Percentiles rank a stretch among this genome's conserved stretches.
Conservation (phyloP, 2,113 vertebrate genomes). For the Ia io region DNA sequence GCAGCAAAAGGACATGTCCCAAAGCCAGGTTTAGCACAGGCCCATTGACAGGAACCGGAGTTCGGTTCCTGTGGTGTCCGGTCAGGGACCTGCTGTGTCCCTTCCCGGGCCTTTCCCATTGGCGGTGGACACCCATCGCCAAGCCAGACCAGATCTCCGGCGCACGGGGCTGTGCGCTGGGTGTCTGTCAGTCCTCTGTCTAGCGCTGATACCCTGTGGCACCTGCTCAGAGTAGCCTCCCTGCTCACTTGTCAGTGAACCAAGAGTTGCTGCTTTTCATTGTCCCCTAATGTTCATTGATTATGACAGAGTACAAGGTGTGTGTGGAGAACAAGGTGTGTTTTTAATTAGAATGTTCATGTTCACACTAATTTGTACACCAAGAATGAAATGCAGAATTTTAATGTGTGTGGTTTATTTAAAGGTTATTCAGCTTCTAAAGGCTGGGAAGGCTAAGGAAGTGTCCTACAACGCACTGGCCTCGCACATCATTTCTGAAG, state of each 20-base stretch:
- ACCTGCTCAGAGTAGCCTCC: no score
- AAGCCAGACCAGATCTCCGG: no score
- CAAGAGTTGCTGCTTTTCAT: background rate
- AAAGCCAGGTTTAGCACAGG: background rate
- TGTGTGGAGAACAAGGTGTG: background rate
- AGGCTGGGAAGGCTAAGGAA: slow-evolving; percentile 96
- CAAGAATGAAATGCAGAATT: background rate
- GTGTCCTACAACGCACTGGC: slow-evolving; percentile 97
- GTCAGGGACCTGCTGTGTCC: background rate
- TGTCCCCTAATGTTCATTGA: background rate
- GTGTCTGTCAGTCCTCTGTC: background rate
- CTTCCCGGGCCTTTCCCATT: background rate
- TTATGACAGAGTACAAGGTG: background rate
- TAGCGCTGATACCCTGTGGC: rapidly evolving
- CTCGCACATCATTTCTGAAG: slow-evolving; percentile 96
- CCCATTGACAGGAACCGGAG: background rate
- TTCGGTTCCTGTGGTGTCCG: background rate
- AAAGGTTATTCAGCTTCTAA: slow-evolving; percentile 94
- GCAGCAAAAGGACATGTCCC: background rate
- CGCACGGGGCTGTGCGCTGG: rapidly evolving
- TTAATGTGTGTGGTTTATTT: slow-evolving; percentile 23
- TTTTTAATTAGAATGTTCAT: background rate
- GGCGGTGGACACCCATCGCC: background rate
- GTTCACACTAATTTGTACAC: background rate
- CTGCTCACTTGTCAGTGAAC: background rate